Base-by-base conservation (phyloP, 2,113 vertebrate genomes). In the Anoplopoma fimbria region DNA sequence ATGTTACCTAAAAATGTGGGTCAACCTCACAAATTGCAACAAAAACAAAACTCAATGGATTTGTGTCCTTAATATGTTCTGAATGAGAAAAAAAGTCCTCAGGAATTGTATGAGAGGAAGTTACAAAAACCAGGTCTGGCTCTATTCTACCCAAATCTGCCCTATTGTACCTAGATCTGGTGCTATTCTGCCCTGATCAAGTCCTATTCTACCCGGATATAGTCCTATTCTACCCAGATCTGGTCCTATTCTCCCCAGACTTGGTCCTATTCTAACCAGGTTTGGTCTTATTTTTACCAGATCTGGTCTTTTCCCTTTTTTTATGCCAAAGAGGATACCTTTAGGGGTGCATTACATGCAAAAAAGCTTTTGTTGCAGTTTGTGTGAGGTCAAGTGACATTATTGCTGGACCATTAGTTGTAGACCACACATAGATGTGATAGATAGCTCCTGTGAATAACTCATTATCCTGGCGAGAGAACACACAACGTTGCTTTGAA, bases 401-500 rank as follows among this genome's bases (percentile, higher is more conserved):
- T 53, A 9, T 53, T 53, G n/a, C 1, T 47, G 45, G 45, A 40
- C 38, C 12, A 2, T 47, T 47, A 47, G 21, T 53, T 8, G 23
- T 53, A 19, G 40, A 76, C 38, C 60, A 72, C 58, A 81, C 75
- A 75, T 4, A 58, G 7, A 25, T 40, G 45, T 19, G 23, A 6
- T 34, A 6, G 34, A 63, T 47, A 67, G 27, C 58, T 58, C 33
- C 72, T 84, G 57, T 74, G 57, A 83, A 83, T 77, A 88, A 82
- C 47, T 60, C 23, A 81, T 89, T 86, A 69, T 72, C 58, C 53
- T 65, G 34, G 38, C 45, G 2, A 34, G 53, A 73, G 77, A 89
- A 91, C 81, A 83, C 87, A 87, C 77, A 31, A 79, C 74, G 73
- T 29, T 33, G 49, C 51, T 75, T 34, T 91, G 87, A 93, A 88